A percentile compares a stretch with the other conserved stretches of the same genome.
phyloP scores from a whole-genome alignment of 2,113 vertebrate genomes.

The Chrysochloris asiatica region DNA sequence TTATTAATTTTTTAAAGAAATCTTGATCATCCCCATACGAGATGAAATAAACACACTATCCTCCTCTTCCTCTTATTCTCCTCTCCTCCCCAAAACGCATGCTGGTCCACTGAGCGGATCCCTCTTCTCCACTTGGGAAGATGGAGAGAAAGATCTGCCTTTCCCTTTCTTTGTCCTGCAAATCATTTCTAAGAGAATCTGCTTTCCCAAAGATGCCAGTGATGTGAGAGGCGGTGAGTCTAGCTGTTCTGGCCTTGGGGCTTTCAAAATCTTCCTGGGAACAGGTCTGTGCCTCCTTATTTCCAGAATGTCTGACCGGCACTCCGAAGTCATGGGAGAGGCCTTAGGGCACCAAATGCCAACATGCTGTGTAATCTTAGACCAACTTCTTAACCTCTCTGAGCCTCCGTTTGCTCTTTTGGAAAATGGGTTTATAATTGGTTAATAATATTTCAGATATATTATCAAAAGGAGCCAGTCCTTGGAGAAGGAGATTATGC shows the following conservation, averaged over 20 bases:
- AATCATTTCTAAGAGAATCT: not conserved
- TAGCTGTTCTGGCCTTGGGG: rapidly evolving
- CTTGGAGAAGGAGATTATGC: no score
- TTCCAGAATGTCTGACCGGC: not conserved
- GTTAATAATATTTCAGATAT: no score
- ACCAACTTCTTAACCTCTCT: not conserved
- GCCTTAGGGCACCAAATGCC: not conserved
- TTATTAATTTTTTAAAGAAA: constrained; percentile 62
- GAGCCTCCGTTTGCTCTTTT: not conserved
- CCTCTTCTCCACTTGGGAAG: not conserved
- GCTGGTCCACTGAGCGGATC: not conserved
- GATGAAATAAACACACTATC: not conserved
- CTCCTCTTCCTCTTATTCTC: not conserved
- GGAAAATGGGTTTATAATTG: not conserved
- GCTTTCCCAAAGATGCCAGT: rapidly evolving
- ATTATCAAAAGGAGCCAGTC: no score
- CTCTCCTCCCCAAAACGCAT: rapidly evolving
- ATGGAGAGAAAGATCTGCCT: not conserved
- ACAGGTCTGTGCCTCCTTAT: no score
- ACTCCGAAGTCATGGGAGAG: not conserved
- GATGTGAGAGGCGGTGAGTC: not conserved
- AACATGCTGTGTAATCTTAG: not conserved
- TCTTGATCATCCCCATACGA: not conserved
- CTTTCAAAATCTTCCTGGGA: not conserved
- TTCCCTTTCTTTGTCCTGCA: not conserved